phyloP scores from a whole-genome alignment of 1,140 invertebrate genomes.

The Stegodyphus mimosarum region DNA sequence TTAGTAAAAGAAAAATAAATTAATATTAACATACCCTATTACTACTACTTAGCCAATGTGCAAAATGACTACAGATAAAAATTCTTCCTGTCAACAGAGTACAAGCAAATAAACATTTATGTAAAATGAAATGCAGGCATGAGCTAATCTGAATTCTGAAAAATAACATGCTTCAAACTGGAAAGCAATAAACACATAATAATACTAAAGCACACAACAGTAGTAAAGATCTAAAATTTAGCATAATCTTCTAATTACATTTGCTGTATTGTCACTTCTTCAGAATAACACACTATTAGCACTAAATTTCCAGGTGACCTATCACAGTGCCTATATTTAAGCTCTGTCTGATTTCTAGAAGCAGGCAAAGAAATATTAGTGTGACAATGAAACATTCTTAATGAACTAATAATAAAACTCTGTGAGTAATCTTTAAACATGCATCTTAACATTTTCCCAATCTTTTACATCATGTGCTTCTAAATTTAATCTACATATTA shows the following conservation, averaged over 20 bases:
- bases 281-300: neutral
- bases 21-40: slow-evolving; percentile 58
- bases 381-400: too few species aligned
- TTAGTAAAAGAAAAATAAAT: slow-evolving; percentile 25
- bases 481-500: too few species aligned
- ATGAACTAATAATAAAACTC: too few species aligned
- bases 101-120: slow-evolving; percentile 49
- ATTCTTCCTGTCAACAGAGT: slow-evolving; percentile 59
- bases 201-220: slow-evolving; percentile 4
- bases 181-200: neutral
- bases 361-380: too few species aligned
- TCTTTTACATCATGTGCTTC: too few species aligned
- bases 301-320: too few species aligned
- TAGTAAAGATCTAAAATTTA: neutral
- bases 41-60: slow-evolving; percentile 59
- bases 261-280: neutral
- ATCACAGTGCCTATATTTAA: too few species aligned
- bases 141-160: slow-evolving; percentile 46
- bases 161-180: slow-evolving; percentile 45
- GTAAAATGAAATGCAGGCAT: slow-evolving; percentile 53
- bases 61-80: slow-evolving; percentile 57
- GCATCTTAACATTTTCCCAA: too few species aligned
- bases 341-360: too few species aligned
- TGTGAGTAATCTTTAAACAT: too few species aligned
- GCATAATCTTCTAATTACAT: neutral